phyloP scores from a whole-genome alignment of 2,888 invertebrate genomes.

The Eurytoma californica region DNA sequence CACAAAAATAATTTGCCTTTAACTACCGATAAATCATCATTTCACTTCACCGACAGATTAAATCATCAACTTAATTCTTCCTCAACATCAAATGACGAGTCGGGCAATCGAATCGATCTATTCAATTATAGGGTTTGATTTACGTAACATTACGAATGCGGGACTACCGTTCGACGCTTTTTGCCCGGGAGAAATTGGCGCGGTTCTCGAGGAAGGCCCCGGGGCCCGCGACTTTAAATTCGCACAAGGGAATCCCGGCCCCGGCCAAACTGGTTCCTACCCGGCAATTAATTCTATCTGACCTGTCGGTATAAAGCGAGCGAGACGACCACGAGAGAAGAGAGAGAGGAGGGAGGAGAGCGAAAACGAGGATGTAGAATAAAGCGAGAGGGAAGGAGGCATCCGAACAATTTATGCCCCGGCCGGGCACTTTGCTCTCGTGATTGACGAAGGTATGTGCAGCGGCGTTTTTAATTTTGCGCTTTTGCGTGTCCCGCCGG shows the following conservation, averaged over 20 bases:
- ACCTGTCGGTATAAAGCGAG: slow-evolving; percentile 30
- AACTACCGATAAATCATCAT: too few relatives aligned
- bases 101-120: neutral
- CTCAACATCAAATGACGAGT: neutral
- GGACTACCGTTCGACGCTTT: slow-evolving; percentile 50
- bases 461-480: too few relatives aligned
- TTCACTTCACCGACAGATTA: too few relatives aligned
- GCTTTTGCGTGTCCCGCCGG: too few relatives aligned
- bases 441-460: neutral
- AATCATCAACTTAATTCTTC: neutral
- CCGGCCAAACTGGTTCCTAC: slow-evolving; percentile 66
- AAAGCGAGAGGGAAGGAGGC: slow-evolving; percentile 1
- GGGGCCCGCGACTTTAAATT: slow-evolving; percentile 48
- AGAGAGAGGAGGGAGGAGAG: too few relatives aligned
- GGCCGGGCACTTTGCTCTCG: neutral
- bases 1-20: too few relatives aligned
- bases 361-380: neutral
- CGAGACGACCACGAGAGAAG: neutral
- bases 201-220: slow-evolving; percentile 21
- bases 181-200: slow-evolving; percentile 31
- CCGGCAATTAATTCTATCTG: slow-evolving; percentile 66
- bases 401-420: slow-evolving; percentile 8
- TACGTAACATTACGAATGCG: slow-evolving; percentile 27
- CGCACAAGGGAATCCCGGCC: slow-evolving; percentile 39
- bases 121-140: slow-evolving; percentile 40